phyloP scores from a whole-genome alignment of 2,888 invertebrate genomes.

The Pseudococcus jackbeardsleyi region DNA sequence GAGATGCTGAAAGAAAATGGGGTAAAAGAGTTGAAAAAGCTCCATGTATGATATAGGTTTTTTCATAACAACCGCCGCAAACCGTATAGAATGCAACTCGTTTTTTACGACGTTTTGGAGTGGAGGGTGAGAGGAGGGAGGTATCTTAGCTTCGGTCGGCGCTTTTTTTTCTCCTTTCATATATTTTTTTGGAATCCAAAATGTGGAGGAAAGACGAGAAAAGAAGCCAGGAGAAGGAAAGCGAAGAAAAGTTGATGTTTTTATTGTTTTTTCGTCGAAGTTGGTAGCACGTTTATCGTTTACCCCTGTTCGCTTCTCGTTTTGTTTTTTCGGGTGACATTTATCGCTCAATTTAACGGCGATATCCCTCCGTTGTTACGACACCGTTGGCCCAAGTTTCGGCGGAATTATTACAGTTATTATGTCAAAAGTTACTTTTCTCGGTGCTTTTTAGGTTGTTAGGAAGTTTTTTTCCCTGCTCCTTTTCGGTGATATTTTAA shows the following conservation, averaged over 20 bases:
- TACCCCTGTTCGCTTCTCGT: slow-evolving; percentile 34
- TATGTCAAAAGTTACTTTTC: slow-evolving; percentile 52
- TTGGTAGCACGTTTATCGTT: slow-evolving; percentile 36
- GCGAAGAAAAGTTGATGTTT: slow-evolving; percentile 47
- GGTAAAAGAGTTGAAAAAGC: not conserved
- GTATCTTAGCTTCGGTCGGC: not conserved
- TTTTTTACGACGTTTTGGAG: not conserved
- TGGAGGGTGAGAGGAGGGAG: not conserved
- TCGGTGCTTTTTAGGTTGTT: slow-evolving; percentile 45
- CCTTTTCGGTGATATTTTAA: slow-evolving; percentile 51
- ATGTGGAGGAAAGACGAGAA: not conserved
- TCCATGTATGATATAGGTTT: slow-evolving; percentile 1
- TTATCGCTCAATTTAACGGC: slow-evolving; percentile 63
- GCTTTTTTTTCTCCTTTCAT: not conserved
- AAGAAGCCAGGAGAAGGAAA: not conserved
- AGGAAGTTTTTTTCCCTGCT: slow-evolving; percentile 26
- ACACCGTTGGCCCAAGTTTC: slow-evolving; percentile 21
- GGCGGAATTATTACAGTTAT: slow-evolving; percentile 51
- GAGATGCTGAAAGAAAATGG: too few species aligned
- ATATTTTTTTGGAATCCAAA: not conserved
- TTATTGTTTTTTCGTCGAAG: slow-evolving; percentile 53
- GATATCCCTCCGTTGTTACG: slow-evolving; percentile 23
- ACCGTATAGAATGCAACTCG: not conserved
- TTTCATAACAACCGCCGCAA: slow-evolving; percentile 1
- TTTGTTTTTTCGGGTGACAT: slow-evolving; percentile 57